Evolutionary conservation across 2,888 invertebrate species (phyloP).

Genomic region (Sabatieria punctata): DNA sequence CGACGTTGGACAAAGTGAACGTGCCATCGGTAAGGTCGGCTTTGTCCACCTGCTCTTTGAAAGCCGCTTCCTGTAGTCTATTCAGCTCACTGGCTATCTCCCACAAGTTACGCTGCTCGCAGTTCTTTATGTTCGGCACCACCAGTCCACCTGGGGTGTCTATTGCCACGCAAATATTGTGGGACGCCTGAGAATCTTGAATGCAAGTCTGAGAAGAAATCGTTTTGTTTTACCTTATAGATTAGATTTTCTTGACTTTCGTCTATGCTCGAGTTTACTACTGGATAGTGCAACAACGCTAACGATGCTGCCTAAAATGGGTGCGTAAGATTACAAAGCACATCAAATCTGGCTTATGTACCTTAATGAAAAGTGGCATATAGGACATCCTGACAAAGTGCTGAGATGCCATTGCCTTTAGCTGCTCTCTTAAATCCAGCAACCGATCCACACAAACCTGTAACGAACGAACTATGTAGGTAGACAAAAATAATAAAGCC

Average conservation of each 20-base stretch:
- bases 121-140: conserved; percentile 81
- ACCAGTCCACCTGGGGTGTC: conserved; percentile 80
- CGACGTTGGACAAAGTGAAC: conserved; percentile 90
- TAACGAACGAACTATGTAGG: conserved; percentile 1
- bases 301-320: conserved; percentile 52
- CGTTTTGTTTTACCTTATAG: too few species aligned
- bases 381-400: conserved; percentile 59
- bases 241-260: conserved; percentile 57
- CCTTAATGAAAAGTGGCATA: conserved; percentile 86
- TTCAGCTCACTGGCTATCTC: conserved; percentile 70
- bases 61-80: conserved; percentile 54
- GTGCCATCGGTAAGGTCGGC: conserved; percentile 72
- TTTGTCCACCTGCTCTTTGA: conserved; percentile 51
- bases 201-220: too few species aligned
- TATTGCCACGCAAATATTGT: conserved; percentile 94
- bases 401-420: conserved; percentile 44
- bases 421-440: conserved; percentile 48
- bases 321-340: not conserved
- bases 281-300: conserved; percentile 53
- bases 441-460: conserved; percentile 36
- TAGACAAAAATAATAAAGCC: conserved; percentile 35
- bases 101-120: conserved; percentile 57
- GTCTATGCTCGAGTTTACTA: conserved; percentile 71
- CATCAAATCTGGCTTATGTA: too few species aligned
- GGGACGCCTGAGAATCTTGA: conserved; percentile 47